Conservation (phyloP, 1,140 invertebrate species). For the Ericerus pela region DNA sequence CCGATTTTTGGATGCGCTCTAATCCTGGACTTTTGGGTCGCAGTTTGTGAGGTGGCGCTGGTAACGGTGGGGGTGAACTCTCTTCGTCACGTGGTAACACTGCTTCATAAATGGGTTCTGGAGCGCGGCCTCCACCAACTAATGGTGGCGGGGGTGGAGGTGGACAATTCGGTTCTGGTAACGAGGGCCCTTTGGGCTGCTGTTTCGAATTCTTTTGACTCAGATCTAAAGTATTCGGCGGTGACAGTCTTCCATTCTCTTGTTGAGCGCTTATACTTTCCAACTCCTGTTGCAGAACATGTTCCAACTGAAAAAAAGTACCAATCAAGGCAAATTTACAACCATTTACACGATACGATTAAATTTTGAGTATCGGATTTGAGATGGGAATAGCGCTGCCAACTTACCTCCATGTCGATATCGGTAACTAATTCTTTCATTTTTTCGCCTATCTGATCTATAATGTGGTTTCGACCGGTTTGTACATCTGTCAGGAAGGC, state of each 20-base stretch:
- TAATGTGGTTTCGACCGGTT: slow-evolving; percentile 43
- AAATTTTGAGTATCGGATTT: neutral
- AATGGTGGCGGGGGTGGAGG: slow-evolving; percentile 43
- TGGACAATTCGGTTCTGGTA: slow-evolving; percentile 58
- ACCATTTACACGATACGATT: slow-evolving; percentile 1
- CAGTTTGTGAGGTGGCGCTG: slow-evolving; percentile 32
- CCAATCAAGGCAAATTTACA: slow-evolving; percentile 6
- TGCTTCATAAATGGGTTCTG: slow-evolving; percentile 71
- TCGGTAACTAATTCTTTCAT: slow-evolving; percentile 70
- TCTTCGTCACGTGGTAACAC: slow-evolving; percentile 51
- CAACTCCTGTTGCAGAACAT: slow-evolving; percentile 42
- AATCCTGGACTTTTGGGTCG: slow-evolving; percentile 28
- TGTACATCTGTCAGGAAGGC: slow-evolving; percentile 78
- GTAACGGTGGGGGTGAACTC: slow-evolving; percentile 34
- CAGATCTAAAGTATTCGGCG: slow-evolving; percentile 21
- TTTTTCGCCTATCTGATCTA: slow-evolving; percentile 69
- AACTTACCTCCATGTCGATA: slow-evolving; percentile 46
- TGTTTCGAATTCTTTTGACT: slow-evolving; percentile 9
- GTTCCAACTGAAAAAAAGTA: slow-evolving; percentile 33
- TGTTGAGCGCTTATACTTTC: slow-evolving; percentile 22
- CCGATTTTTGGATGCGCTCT: slow-evolving; percentile 17
- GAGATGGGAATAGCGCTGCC: no score
- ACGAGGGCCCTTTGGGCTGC: slow-evolving; percentile 28
- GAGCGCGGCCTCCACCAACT: slow-evolving; percentile 29
- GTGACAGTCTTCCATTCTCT: slow-evolving; percentile 3